Conservation (phyloP, 2,797 vertebrate species). For the Hippocampus kuda region DNA sequence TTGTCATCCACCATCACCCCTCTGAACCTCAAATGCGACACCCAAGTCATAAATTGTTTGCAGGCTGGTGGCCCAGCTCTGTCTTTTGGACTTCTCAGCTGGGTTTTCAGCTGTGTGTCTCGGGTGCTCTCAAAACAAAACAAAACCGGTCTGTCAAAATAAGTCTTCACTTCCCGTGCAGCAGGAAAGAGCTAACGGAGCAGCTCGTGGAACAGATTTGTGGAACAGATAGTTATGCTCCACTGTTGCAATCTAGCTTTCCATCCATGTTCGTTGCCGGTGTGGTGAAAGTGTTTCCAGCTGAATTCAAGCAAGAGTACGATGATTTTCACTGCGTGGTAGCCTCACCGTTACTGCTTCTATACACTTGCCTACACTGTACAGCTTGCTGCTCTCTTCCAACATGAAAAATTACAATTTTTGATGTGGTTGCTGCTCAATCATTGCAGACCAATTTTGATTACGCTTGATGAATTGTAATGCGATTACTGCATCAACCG, state of each 20-base stretch:
- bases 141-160: slow-evolving; percentile 2
- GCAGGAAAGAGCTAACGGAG: slow-evolving; percentile 23
- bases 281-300: neutral
- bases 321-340: neutral
- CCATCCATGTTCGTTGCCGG: neutral
- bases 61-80: too few species aligned
- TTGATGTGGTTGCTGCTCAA: neutral
- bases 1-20: neutral
- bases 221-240: neutral
- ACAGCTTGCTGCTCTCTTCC: neutral
- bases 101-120: neutral
- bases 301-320: neutral
- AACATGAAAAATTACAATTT: too few species aligned
- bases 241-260: neutral
- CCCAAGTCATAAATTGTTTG: neutral
- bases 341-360: neutral
- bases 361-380: neutral
- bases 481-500: neutral
- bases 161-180: slow-evolving; percentile 24
- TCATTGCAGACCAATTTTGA: neutral
- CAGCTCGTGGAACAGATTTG: slow-evolving; percentile 21
- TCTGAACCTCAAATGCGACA: neutral
- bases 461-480: neutral
- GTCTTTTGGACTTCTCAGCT: neutral
- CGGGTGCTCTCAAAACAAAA: neutral